Evolutionary conservation across 2,113 vertebrate genomes (phyloP), one percentile per base, ranked within the genome.

Genomic region (Chionodraco myersi): DNA sequence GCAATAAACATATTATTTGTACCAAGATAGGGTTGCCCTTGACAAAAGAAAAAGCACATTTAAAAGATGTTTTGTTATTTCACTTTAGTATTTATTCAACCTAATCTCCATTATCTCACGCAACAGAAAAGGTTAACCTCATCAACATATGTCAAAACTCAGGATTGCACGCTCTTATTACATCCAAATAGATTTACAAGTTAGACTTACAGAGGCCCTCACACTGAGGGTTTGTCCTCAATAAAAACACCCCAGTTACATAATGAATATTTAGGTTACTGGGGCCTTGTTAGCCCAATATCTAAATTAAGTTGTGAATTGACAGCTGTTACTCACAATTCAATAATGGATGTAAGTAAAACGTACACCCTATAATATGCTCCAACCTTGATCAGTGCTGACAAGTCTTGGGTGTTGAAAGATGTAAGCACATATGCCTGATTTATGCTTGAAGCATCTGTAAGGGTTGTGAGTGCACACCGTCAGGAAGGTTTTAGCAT

Each of bases 1-100:
- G 80, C 49, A 75, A 80, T 68, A 80, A 67, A 80, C 41, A 79
- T 62, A 68, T 67, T 51, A 76, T 70, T 61, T 66, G 77, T 86
- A 79, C 44, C 18, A 62, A 13, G 23, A 36, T 51, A 60, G 41
- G 70, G 51, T 62, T 65, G 75, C 56, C 75, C 53, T 82, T 79
- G 62, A 73, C 65, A 51, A 47, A 58, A 26, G 5, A 49, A 67
- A 13, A 18, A 69, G 57, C 14, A 51, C 26, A n/a, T 47, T 52
- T 3, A 66, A 56, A 48, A 21, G 21, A 44, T 65, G 23, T 60
- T 73, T 4, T 41, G 13, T 30, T 53, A 6, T 67, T 44, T 65
- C 44, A 18, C 47, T 60, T 52, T 15, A 18, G 9, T 13, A 74
- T 58, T 69, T 69, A n/a, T 59, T 52, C 30, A 64, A 53, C 6